These are phyloP conservation scores for Araneus ventricosus DNA, from an alignment of 1,140 invertebrate species.

Conservation along the genomic window DNA sequence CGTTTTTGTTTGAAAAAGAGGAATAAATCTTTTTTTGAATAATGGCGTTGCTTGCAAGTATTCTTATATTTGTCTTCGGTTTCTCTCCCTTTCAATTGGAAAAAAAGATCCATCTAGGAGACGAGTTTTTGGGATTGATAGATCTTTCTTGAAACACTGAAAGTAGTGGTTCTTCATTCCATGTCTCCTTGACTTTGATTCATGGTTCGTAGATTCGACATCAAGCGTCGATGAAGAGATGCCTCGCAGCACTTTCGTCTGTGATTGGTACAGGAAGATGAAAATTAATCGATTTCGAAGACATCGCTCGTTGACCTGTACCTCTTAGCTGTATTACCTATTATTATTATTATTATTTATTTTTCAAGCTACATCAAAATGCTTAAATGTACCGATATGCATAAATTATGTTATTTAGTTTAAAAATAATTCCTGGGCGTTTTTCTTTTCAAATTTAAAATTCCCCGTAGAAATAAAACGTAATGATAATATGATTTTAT, in stretches of 20 bases:
- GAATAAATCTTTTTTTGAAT: background rate
- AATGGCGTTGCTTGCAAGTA: background rate
- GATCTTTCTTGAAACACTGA: background rate
- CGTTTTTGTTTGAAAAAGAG: background rate
- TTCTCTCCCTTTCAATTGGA: background rate
- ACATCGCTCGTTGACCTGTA: too few relatives aligned
- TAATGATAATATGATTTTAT: too few relatives aligned
- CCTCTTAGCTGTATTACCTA: too few relatives aligned
- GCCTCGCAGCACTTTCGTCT: background rate
- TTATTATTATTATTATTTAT: too few relatives aligned
- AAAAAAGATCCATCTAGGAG: background rate
- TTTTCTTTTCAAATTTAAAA: too few relatives aligned
- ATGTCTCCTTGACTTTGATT: background rate
- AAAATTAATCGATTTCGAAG: background rate
- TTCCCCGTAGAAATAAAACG: too few relatives aligned
- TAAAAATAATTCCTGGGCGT: too few relatives aligned
- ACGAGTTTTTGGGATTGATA: background rate
- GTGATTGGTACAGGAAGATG: background rate
- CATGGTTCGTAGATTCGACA: background rate
- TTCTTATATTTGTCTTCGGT: background rate
- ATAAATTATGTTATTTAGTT: too few relatives aligned
- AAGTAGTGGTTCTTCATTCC: background rate
- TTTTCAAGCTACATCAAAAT: too few relatives aligned
- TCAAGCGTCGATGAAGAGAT: background rate
- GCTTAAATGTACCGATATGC: too few relatives aligned